Evolutionary conservation across 2,113 vertebrate genomes (phyloP).

Genomic region (Protobothrops flavoviridis): DNA sequence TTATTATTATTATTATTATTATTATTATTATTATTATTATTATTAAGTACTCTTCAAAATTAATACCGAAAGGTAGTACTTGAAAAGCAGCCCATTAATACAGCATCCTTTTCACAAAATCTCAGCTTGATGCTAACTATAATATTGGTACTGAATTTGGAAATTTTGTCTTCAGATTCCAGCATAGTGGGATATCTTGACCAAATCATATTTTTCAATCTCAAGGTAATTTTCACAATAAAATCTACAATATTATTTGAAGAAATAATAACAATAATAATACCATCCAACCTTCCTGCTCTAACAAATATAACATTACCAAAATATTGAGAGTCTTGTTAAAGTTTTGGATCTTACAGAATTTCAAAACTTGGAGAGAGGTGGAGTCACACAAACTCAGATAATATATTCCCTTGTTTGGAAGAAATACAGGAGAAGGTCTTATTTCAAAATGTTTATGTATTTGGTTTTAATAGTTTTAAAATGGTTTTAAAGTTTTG

Average conservation of each 20-base stretch:
- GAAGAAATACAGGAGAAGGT: no score
- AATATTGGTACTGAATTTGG: neutral
- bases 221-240: neutral
- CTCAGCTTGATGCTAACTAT: neutral
- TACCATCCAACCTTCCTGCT: no score
- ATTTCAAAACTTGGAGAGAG: no score
- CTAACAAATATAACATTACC: no score
- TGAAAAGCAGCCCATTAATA: conserved; percentile 5
- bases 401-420: no score
- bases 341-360: no score
- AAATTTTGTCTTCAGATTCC: neutral
- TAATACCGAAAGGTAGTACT: neutral
- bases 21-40: neutral
- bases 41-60: neutral
- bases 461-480: no score
- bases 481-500: no score
- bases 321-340: no score
- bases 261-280: neutral
- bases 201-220: neutral
- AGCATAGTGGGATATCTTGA: neutral
- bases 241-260: neutral
- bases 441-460: no score
- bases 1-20: no score
- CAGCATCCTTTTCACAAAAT: neutral
- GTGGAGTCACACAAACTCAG: no score